Evolutionary conservation across 2,888 invertebrate genomes (phyloP).

Genomic region (Cacoxenus indagator): DNA sequence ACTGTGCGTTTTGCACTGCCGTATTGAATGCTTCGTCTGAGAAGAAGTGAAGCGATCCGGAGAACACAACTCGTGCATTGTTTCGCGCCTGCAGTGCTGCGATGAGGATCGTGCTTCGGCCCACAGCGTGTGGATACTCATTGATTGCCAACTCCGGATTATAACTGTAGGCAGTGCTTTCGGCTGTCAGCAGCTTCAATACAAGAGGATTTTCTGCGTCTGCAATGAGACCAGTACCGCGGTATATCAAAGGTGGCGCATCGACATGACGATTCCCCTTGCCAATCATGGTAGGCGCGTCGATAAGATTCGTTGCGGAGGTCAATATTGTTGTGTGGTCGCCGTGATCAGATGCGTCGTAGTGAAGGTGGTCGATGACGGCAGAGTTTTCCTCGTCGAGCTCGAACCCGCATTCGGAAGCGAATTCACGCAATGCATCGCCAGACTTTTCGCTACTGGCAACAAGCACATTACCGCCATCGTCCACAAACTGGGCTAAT

Average conservation of each 20-base stretch:
- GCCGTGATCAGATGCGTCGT: conserved; percentile 90
- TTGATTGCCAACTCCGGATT: conserved; percentile 87
- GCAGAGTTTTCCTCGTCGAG: conserved; percentile 95
- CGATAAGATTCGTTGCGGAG: conserved; percentile 85
- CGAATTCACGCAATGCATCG: conserved; percentile 93
- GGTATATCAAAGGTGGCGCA: conserved; percentile 83
- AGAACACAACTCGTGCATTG: conserved; percentile 96
- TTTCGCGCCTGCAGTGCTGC: conserved; percentile 98
- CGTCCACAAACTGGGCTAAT: conserved; percentile 94
- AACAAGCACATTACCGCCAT: conserved; percentile 93
- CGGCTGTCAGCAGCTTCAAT: conserved; percentile 88
- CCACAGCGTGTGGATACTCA: conserved; percentile 97
- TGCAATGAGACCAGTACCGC: conserved; percentile 92
- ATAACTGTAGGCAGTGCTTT: conserved; percentile 95
- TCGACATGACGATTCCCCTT: conserved; percentile 71
- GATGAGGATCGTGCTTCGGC: conserved; percentile 91
- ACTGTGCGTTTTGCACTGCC: conserved; percentile 83
- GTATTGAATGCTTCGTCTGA: conserved; percentile 95
- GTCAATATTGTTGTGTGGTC: conserved; percentile 94
- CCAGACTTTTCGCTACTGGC: conserved; percentile 92
- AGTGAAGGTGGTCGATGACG: conserved; percentile 98
- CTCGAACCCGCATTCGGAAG: conserved; percentile 98
- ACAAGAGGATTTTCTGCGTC: conserved; percentile 95
- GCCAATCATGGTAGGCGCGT: conserved; percentile 90
- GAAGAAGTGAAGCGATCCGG: conserved; percentile 97